These are phyloP conservation scores for Laterallus jamaicensis DNA, from an alignment of 2,113 vertebrate species.

Conservation along the genomic window DNA sequence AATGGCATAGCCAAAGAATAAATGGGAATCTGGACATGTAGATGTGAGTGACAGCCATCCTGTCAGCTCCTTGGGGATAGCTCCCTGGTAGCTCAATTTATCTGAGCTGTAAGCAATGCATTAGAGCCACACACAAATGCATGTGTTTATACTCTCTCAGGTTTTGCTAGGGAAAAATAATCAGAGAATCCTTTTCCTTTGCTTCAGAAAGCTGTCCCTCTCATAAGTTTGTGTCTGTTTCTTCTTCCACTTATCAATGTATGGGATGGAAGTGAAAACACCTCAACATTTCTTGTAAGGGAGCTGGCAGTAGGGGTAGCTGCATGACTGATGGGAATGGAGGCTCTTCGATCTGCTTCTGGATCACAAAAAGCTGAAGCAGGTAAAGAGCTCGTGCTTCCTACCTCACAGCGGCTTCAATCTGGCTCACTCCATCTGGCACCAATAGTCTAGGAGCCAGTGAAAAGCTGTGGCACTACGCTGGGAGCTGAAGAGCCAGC, in stretches of 20 bases:
- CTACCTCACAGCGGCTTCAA: not conserved
- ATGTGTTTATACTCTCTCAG: not conserved
- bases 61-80: not conserved
- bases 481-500: slow-evolving; percentile 37
- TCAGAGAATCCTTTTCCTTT: not conserved
- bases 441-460: not conserved
- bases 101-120: not conserved
- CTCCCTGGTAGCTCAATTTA: not conserved
- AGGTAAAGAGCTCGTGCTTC: not conserved
- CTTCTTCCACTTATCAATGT: not conserved
- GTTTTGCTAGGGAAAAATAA: not conserved
- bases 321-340: not conserved
- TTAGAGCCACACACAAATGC: not conserved
- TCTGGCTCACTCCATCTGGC: slow-evolving; percentile 38
- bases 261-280: not conserved
- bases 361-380: not conserved
- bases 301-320: not conserved
- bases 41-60: not conserved
- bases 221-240: not conserved
- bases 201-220: not conserved
- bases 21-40: not conserved
- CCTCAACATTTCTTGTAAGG: not conserved
- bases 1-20: not conserved
- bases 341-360: not conserved
- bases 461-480: slow-evolving; percentile 1